phyloP scores from a whole-genome alignment of 2,797 vertebrate species.

The Bradypodion pumilum region DNA sequence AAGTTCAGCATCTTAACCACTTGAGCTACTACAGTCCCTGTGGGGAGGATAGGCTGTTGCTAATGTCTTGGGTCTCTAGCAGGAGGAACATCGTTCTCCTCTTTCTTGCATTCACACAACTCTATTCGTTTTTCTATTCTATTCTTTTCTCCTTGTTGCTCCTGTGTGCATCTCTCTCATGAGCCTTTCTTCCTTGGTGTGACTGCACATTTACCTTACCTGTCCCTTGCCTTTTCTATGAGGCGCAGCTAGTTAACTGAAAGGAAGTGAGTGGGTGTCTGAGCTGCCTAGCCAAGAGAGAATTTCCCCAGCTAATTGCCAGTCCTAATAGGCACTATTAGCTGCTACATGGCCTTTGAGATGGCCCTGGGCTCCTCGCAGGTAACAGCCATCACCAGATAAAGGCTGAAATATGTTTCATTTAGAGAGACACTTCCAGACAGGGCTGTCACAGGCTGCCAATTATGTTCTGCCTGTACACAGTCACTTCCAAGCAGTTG shows the following conservation, averaged over 20 bases:
- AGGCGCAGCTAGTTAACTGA: conserved; percentile 72
- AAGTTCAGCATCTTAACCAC: too few species aligned
- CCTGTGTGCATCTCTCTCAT: not conserved
- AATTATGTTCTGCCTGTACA: conserved; percentile 77
- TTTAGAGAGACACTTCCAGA: conserved; percentile 79
- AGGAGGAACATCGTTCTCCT: conserved; percentile 30
- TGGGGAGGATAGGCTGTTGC: conserved; percentile 20
- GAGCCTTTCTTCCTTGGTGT: conserved; percentile 29
- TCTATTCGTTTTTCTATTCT: not conserved
- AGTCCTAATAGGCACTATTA: conserved; percentile 83
- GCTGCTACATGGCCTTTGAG: conserved; percentile 82
- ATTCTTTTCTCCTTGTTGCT: conserved; percentile 9
- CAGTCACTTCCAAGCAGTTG: conserved; percentile 73
- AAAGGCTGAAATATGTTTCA: conserved; percentile 77
- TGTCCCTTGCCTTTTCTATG: conserved; percentile 68
- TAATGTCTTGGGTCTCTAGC: not conserved
- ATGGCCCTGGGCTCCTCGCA: conserved; percentile 77
- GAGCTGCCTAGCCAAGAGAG: conserved; percentile 70
- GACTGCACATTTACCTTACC: conserved; percentile 54
- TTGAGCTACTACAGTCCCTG: too few species aligned
- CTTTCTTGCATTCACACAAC: not conserved
- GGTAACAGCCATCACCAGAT: conserved; percentile 80
- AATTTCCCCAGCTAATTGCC: conserved; percentile 80
- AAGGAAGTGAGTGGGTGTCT: conserved; percentile 74
- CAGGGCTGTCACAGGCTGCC: conserved; percentile 81